Percentiles rank a stretch among this genome's conserved stretches.
These are phyloP conservation scores for Ochotona princeps DNA, from an alignment of 2,113 vertebrate genomes.

Conservation along the genomic window DNA sequence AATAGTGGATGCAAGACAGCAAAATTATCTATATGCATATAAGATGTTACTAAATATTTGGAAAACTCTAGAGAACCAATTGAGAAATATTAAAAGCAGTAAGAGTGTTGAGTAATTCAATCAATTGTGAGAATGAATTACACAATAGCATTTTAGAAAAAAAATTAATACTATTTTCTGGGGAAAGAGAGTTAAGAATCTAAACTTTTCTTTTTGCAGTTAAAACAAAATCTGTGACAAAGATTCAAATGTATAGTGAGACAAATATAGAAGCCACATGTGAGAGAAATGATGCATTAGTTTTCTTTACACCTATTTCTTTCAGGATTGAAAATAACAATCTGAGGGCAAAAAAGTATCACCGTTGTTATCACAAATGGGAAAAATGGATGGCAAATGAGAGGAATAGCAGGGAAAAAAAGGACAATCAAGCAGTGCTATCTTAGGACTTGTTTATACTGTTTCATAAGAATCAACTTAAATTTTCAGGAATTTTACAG, in stretches of 20 bases:
- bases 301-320: not conserved
- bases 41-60: not conserved
- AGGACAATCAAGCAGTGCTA: not conserved
- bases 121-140: not conserved
- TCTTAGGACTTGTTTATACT: not conserved
- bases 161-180: not conserved
- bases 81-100: not conserved
- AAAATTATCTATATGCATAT: not conserved
- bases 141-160: not conserved
- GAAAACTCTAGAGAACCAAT: not conserved
- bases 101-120: not conserved
- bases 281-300: not conserved
- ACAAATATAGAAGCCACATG: not conserved
- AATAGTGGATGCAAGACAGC: not conserved
- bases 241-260: slow-evolving; percentile 11
- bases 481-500: not conserved
- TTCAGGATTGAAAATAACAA: not conserved
- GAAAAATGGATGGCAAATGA: not conserved
- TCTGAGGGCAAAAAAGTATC: not conserved
- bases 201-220: not conserved
- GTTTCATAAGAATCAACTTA: not conserved
- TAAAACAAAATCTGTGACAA: not conserved
- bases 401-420: not conserved
- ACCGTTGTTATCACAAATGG: not conserved
- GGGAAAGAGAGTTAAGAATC: not conserved